phyloP scores from a whole-genome alignment of 1,140 invertebrate species.

The Ips typographus region DNA sequence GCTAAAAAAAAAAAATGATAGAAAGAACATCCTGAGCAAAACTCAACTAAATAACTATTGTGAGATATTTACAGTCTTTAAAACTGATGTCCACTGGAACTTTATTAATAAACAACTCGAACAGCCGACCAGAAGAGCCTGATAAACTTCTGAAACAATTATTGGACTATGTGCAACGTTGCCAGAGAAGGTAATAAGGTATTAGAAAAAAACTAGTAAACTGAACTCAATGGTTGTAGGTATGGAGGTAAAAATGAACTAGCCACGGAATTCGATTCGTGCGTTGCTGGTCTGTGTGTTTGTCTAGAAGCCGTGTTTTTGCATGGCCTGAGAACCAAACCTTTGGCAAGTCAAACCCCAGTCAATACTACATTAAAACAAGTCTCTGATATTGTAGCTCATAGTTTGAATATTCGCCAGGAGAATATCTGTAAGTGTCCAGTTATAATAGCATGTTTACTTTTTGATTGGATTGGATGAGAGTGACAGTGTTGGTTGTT shows the following conservation, averaged over 20 bases:
- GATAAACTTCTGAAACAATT: conserved; percentile 63
- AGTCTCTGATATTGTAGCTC: conserved; percentile 50
- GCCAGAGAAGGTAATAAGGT: conserved; percentile 57
- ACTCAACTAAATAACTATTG: background rate
- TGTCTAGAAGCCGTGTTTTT: conserved; percentile 69
- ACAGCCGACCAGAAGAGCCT: conserved; percentile 46
- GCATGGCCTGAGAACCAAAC: conserved; percentile 65
- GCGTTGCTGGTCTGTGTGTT: conserved; percentile 62
- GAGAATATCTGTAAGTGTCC: conserved; percentile 36
- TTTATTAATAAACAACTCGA: conserved; percentile 20
- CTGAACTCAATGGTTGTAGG: conserved; percentile 44
- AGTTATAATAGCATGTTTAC: background rate
- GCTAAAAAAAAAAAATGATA: too few species aligned
- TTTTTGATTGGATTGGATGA: too few species aligned
- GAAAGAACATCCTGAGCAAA: too few species aligned
- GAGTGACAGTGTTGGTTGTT: too few species aligned
- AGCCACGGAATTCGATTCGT: conserved; percentile 81
- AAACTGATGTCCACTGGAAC: conserved; percentile 61
- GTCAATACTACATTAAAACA: conserved; percentile 47
- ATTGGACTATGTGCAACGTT: conserved; percentile 74
- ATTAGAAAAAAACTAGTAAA: conserved; percentile 1
- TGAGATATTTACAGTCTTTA: conserved; percentile 53
- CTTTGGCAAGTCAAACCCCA: conserved; percentile 50
- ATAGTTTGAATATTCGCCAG: conserved; percentile 46
- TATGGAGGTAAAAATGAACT: conserved; percentile 84